Evolutionary conservation across 2,888 invertebrate species (phyloP), one percentile per base, ranked within the genome.

Genomic region (Craniophora ligustri): DNA sequence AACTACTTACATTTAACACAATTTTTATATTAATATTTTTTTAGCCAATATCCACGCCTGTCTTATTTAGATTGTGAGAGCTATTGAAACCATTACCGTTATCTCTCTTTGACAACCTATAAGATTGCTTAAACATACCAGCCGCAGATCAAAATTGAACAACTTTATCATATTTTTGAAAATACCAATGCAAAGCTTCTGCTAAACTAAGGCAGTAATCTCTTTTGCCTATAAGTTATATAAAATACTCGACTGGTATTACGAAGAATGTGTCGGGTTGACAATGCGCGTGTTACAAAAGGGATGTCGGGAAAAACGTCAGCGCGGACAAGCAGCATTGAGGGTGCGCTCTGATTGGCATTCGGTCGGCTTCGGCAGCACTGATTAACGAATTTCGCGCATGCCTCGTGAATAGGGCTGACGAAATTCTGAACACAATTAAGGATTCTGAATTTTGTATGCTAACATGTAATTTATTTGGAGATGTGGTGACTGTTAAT

Each of bases 301-400:
- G 48, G 68, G 40, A 56, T 63, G 67, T 61, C 38, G 57, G 56
- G 57, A 67, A 74, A 72, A 79, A 73, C 64, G 72, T 57, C 62
- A 64, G 61, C 42, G 36, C 26, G 47, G 49, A 63, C 53, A 65
- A 58, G 67, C 55, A 64, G 61, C 64, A 69, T 48, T 77, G 82
- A 81, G 78, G 82, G 77, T 77, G 78, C 68, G 63, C 69, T 62
- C 72, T 81, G 84, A 85, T 83, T 84, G 85, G 82, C 81, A 72
- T 73, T 70, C 75, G 67, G 63, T 63, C 60, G 65, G 74, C 72
- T 75, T 73, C 78, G 76, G 72, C 76, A 78, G 75, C 78, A 71
- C 77, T 84, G 84, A 86, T 85, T 85, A 84, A 83, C 81, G 83
- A 84, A 85, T 84, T 79, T 84, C 75, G 58, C 80, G 76, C 79